These are phyloP conservation scores for Numenius phaeopus DNA, from an alignment of 2,797 vertebrate species.

Conservation along the genomic window DNA sequence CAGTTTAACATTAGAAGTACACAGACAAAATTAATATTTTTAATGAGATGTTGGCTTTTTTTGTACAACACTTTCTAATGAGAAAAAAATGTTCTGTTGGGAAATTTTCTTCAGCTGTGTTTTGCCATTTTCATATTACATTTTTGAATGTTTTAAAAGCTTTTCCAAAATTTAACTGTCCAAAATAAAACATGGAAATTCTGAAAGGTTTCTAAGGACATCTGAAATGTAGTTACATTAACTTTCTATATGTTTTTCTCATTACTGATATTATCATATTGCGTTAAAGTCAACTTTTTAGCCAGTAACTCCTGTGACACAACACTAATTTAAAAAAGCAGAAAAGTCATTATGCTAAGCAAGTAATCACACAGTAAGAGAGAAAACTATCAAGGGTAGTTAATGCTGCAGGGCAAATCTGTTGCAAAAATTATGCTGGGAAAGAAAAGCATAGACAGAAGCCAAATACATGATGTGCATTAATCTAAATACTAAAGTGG, in stretches of 20 bases:
- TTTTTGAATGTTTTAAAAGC: not conserved
- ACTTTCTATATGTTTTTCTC: not conserved
- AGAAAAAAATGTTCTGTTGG: not conserved
- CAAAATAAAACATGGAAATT: not conserved
- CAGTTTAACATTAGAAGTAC: not conserved
- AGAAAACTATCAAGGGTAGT: slow-evolving; percentile 41
- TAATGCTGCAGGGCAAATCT: slow-evolving; percentile 49
- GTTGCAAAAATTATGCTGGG: slow-evolving; percentile 32
- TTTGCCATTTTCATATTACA: not conserved
- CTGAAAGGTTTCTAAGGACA: not conserved
- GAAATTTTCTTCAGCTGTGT: not conserved
- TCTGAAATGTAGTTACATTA: not conserved
- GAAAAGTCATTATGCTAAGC: slow-evolving; percentile 41
- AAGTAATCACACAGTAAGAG: slow-evolving; percentile 43
- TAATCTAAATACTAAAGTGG: slow-evolving; percentile 57
- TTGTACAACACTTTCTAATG: not conserved
- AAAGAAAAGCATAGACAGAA: slow-evolving; percentile 35
- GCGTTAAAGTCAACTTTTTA: not conserved
- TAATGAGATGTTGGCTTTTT: not conserved
- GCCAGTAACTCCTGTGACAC: slow-evolving; percentile 16
- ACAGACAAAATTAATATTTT: not conserved
- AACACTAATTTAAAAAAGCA: not conserved
- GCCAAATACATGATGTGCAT: slow-evolving; percentile 43
- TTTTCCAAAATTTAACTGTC: not conserved
- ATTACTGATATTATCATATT: not conserved